A percentile compares a stretch with the other conserved stretches of the same genome.
Conservation (phyloP, 2,797 vertebrate genomes). For the Chanos chanos region DNA sequence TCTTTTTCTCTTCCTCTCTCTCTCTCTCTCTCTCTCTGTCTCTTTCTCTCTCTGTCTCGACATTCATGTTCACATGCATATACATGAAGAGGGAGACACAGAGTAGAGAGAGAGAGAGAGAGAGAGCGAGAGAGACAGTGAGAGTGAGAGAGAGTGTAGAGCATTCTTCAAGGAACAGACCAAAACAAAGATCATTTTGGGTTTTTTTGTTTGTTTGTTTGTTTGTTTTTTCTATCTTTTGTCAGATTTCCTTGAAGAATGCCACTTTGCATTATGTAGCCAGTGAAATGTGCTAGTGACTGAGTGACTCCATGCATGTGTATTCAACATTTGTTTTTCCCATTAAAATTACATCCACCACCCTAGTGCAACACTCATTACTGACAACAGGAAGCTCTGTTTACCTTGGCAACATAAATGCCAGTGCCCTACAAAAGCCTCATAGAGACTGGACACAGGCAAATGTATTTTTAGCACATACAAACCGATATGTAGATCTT, state of each 20-base stretch:
- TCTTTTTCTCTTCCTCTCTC: too few relatives aligned
- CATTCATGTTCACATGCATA: conserved; percentile 43
- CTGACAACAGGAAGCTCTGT: conserved; percentile 35
- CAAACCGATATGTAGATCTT: too few relatives aligned
- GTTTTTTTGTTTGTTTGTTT: too few relatives aligned
- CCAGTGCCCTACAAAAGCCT: too few relatives aligned
- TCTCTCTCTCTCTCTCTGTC: too few relatives aligned
- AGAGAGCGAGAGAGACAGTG: conserved; percentile 5
- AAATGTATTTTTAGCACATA: too few relatives aligned
- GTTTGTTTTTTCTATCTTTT: conserved; percentile 43
- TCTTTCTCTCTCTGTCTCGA: conserved; percentile 54
- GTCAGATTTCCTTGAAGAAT: conserved; percentile 81
- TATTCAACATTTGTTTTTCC: conserved; percentile 64
- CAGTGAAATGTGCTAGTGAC: conserved; percentile 67
- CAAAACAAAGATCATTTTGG: conserved; percentile 65
- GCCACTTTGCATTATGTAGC: conserved; percentile 67
- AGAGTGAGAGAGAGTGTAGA: conserved; percentile 34
- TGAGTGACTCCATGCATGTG: conserved; percentile 76
- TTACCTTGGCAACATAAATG: too few relatives aligned
- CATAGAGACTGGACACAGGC: too few relatives aligned
- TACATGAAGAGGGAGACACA: conserved; percentile 17
- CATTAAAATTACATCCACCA: conserved; percentile 71
- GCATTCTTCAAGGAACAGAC: conserved; percentile 76
- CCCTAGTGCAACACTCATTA: conserved; percentile 73
- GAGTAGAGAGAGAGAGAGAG: conserved; percentile 2